phyloP scores from a whole-genome alignment of 1,140 invertebrate species.

The Temnothorax longispinosus region DNA sequence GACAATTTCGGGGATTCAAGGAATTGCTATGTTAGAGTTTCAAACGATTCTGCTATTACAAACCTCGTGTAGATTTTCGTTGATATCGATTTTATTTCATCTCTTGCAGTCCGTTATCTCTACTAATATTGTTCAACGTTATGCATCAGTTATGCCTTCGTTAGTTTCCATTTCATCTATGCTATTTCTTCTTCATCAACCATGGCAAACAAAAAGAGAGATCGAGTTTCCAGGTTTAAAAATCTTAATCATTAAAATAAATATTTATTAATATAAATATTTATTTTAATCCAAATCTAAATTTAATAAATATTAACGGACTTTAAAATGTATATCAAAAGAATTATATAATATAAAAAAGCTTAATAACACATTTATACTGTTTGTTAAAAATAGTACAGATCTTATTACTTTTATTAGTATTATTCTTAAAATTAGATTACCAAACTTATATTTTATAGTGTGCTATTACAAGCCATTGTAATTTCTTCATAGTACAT shows the following conservation, averaged over 20 bases:
- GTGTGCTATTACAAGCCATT: not conserved
- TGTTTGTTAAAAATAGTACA: not conserved
- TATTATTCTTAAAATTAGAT: not conserved
- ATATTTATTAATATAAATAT: not conserved
- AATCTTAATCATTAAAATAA: not conserved
- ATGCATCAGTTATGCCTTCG: not conserved
- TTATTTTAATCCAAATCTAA: not conserved
- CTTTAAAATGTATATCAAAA: not conserved
- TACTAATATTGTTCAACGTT: not conserved
- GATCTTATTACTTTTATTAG: not conserved
- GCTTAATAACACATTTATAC: not conserved
- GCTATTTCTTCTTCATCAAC: not conserved
- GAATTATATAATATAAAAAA: not conserved
- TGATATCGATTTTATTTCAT: constrained; percentile 21
- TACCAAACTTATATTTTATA: constrained; percentile 3
- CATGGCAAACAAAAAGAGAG: not conserved
- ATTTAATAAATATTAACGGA: not conserved
- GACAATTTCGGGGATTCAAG: constrained; percentile 23
- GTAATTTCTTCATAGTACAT: not conserved
- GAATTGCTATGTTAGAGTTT: not conserved
- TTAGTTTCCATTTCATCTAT: not conserved
- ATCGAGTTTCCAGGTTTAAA: not conserved
- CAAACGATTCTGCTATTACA: constrained; percentile 33
- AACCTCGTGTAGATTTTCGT: not conserved
- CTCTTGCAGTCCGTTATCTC: not conserved